phyloP scores from a whole-genome alignment of 53 echinoderm and acorn worm species.

The Apostichopus leukothele region DNA sequence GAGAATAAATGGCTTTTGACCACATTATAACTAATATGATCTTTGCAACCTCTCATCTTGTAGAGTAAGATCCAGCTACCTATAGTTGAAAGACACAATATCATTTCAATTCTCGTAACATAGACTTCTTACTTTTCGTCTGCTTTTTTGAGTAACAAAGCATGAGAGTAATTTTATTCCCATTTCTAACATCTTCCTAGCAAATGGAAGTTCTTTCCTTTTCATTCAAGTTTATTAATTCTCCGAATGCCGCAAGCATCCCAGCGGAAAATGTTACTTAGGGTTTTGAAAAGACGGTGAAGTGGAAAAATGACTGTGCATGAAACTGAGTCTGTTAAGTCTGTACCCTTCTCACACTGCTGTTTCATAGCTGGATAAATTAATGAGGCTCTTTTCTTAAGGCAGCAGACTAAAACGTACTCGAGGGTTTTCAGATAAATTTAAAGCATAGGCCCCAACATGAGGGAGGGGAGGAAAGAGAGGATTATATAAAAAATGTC shows the following conservation, averaged over 20 bases:
- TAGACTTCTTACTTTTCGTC: not conserved
- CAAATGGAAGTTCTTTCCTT: not conserved
- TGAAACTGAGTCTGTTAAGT: not conserved
- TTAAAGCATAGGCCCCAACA: not conserved
- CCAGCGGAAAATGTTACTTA: constrained; percentile 1
- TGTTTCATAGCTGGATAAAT: not conserved
- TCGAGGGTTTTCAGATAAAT: not conserved
- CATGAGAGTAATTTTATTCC: not conserved
- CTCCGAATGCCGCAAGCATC: not conserved
- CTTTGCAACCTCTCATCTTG: too few relatives aligned
- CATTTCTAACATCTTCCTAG: not conserved
- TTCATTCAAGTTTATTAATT: constrained; percentile 14
- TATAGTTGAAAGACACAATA: too few relatives aligned
- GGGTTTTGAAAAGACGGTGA: not conserved
- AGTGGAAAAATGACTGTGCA: constrained; percentile 7
- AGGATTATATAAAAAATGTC: not conserved
- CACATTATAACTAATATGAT: too few relatives aligned
- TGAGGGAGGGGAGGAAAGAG: not conserved
- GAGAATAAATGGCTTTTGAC: too few relatives aligned
- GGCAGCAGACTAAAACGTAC: not conserved
- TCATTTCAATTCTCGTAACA: not conserved
- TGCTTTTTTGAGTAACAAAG: not conserved
- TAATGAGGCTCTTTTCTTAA: not conserved
- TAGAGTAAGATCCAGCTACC: too few relatives aligned
- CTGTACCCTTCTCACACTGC: not conserved